Conservation (phyloP, 2,888 invertebrate species). For the Drosophila anceps region DNA sequence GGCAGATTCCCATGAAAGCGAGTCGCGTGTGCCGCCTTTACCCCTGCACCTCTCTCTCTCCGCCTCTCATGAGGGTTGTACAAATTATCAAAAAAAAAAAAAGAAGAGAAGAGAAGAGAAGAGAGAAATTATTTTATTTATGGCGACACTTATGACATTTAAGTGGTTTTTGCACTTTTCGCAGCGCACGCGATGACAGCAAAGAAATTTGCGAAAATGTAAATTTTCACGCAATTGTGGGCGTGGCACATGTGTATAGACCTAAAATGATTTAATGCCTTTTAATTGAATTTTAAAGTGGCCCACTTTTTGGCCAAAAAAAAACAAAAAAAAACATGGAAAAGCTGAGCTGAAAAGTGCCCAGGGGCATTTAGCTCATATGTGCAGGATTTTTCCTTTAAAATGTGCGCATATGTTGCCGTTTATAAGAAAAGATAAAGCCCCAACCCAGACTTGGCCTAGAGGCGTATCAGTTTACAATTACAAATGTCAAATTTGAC, state of each 20-base stretch:
- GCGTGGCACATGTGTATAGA: conserved; percentile 61
- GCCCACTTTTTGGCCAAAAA: conserved; percentile 45
- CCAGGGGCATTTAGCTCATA: conserved; percentile 26
- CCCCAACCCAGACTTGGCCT: conserved; percentile 17
- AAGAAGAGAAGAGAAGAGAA: no score
- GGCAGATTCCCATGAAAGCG: conserved; percentile 60
- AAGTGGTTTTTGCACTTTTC: conserved; percentile 79
- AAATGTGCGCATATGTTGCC: conserved; percentile 74
- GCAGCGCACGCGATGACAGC: conserved; percentile 48
- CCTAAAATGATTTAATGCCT: conserved; percentile 63
- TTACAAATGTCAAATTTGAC: conserved; percentile 79
- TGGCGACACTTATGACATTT: conserved; percentile 69
- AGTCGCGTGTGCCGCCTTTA: conserved; percentile 48
- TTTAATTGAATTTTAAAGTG: conserved; percentile 80
- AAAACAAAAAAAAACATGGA: conserved; percentile 24
- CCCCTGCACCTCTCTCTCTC: neutral
- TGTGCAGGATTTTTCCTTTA: conserved; percentile 25
- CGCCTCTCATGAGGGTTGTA: conserved; percentile 49
- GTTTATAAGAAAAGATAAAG: conserved; percentile 54
- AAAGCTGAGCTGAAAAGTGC: conserved; percentile 4
- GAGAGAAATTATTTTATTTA: conserved; percentile 70
- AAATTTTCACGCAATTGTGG: conserved; percentile 50
- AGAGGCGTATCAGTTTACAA: conserved; percentile 78
- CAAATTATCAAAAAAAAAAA: conserved; percentile 37
- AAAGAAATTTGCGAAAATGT: conserved; percentile 50